Conservation (phyloP, 2,113 vertebrate species). For the Erpornis zantholeuca region DNA sequence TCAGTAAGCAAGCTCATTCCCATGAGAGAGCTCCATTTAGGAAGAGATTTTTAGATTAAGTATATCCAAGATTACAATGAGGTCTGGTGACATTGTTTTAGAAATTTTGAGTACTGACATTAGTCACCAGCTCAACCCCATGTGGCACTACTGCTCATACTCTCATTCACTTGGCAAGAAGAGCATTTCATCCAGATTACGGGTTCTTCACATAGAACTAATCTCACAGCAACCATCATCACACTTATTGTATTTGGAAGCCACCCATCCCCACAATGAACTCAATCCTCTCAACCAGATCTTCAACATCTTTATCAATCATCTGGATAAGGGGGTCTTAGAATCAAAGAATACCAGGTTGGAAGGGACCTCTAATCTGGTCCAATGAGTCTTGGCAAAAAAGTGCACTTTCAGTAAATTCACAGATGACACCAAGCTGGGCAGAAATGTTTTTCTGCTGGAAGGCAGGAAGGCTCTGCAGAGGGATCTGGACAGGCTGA, state of each 20-base stretch:
- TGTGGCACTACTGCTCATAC: accelerated
- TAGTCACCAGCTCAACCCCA: neutral
- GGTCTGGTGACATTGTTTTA: neutral
- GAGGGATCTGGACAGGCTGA: neutral
- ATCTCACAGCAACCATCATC: neutral
- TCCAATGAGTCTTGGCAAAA: neutral
- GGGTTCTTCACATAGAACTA: neutral
- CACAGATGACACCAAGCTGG: neutral
- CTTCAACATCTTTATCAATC: neutral
- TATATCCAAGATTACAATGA: neutral
- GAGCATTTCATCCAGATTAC: neutral
- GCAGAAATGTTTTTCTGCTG: neutral
- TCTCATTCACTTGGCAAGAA: neutral
- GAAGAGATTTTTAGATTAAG: neutral
- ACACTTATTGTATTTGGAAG: neutral
- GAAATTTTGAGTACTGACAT: neutral
- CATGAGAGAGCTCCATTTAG: neutral
- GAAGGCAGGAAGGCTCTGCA: neutral
- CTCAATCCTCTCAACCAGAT: neutral
- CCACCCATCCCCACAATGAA: neutral
- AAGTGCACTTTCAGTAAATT: neutral
- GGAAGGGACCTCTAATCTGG: neutral
- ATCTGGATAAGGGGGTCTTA: neutral
- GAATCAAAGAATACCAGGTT: neutral
- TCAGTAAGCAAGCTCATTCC: neutral